A percentile compares a stretch with the other conserved stretches of the same genome.
phyloP scores from a whole-genome alignment of 2,113 vertebrate species.

The Leptosomus discolor region DNA sequence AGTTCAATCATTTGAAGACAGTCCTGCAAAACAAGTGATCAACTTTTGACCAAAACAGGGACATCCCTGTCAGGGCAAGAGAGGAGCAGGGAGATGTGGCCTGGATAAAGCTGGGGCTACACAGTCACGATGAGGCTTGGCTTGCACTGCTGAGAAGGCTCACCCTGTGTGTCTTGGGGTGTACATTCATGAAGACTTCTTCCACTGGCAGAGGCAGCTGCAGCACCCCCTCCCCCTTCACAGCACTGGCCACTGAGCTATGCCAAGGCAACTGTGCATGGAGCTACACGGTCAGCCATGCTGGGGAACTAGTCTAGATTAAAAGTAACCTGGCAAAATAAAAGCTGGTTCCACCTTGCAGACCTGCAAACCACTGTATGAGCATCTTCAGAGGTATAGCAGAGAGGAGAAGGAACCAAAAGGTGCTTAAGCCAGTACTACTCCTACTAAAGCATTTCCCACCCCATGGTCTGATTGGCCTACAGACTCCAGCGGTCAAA shows the following conservation, averaged over 20 bases:
- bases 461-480: neutral
- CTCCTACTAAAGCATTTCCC: neutral
- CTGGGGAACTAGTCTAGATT: neutral
- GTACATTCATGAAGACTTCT: neutral
- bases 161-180: fast-evolving
- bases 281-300: neutral
- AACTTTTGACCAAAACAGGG: neutral
- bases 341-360: neutral
- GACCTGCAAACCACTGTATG: neutral
- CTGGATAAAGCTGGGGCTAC: neutral
- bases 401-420: neutral
- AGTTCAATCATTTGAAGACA: neutral
- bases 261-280: neutral
- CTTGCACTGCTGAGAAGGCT: neutral
- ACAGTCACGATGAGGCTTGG: fast-evolving
- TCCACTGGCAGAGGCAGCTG: neutral
- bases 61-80: neutral
- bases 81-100: neutral
- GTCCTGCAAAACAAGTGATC: neutral
- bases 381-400: neutral
- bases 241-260: neutral
- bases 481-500: neutral
- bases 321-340: neutral
- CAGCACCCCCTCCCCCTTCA: neutral
- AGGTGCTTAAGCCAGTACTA: neutral